Base-by-base conservation (phyloP, 2,888 invertebrate genomes). In the Parnassius mnemosyne region DNA sequence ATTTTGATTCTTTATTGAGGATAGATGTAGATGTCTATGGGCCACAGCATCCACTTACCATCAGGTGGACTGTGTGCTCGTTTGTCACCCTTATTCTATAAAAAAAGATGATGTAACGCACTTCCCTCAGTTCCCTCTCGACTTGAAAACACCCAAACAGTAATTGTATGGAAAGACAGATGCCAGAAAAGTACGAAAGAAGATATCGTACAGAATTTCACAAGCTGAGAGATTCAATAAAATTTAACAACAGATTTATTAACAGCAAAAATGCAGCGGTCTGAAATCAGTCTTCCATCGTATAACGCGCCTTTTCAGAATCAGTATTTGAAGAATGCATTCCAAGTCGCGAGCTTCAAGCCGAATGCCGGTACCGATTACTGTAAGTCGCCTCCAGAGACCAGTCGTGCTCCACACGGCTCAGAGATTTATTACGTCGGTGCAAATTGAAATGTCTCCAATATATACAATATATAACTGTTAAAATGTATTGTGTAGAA, bases 381-480 rank as follows among this genome's bases (percentile, higher is more conserved):
- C 43, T 41, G 50, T 43, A 34, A 58, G 52, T 41, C 53, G 42
- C 44, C 46, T 52, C 52, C 20, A 25, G 58, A 53, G 53, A 53
- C 53, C 44, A 52, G 12, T 16, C 44, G 52, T 25, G 46, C 44
- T 46, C 46, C 34, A 3, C 47, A n/a, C 16, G 13, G 42, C 50
- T 20, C 9, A 9, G 25, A 46, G 52, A 58, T 58, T 58, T 52
- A 44, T 52, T 52, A 52, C 46, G n/a, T 34, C 34, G 25, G 42
- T 49, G 42, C 59, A 60, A 60, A 53, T 60, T 60, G 59, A 59
- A 59, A 46, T 53, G 47, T 53, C 34, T 16, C 53, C 47, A 41
- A 60, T 53, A 16, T 16, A 16, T 16, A 16, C 16, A 16, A 16
- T 16, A 16, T 16, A 46, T 60, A 46, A 47, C 41, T 12, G 58